Conservation (phyloP, 2,888 invertebrate species). For the Xanthia togata region DNA sequence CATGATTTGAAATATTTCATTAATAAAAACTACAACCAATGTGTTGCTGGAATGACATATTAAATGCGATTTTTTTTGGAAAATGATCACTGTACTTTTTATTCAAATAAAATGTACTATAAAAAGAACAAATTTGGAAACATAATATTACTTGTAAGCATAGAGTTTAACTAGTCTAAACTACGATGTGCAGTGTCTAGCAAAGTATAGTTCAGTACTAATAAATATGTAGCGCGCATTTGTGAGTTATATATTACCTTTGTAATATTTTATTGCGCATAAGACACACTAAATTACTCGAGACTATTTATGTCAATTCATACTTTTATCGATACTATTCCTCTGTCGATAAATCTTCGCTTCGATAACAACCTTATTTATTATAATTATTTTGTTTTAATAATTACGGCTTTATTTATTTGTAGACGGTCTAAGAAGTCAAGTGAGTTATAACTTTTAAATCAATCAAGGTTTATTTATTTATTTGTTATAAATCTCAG, state of each 20-base stretch:
- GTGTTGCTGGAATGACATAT: constrained; percentile 66
- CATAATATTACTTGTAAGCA: constrained; percentile 56
- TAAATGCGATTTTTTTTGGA: constrained; percentile 66
- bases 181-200: constrained; percentile 63
- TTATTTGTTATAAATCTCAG: background rate
- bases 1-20: constrained; percentile 58
- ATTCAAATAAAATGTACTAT: constrained; percentile 48
- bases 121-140: constrained; percentile 45
- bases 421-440: background rate
- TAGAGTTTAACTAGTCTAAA: constrained; percentile 57
- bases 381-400: background rate
- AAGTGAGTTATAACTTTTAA: background rate
- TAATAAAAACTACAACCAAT: constrained; percentile 59
- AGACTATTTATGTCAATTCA: constrained; percentile 8
- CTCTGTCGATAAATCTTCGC: constrained; percentile 2
- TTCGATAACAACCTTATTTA: background rate
- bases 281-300: constrained; percentile 13
- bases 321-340: constrained; percentile 7
- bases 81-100: constrained; percentile 58
- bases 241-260: constrained; percentile 16
- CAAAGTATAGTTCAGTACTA: constrained; percentile 60
- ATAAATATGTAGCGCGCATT: constrained; percentile 52
- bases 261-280: constrained; percentile 25
- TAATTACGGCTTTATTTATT: background rate
- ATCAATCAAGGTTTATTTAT: background rate